Conservation (phyloP, 1,140 invertebrate genomes). For the Sinella curviseta region DNA sequence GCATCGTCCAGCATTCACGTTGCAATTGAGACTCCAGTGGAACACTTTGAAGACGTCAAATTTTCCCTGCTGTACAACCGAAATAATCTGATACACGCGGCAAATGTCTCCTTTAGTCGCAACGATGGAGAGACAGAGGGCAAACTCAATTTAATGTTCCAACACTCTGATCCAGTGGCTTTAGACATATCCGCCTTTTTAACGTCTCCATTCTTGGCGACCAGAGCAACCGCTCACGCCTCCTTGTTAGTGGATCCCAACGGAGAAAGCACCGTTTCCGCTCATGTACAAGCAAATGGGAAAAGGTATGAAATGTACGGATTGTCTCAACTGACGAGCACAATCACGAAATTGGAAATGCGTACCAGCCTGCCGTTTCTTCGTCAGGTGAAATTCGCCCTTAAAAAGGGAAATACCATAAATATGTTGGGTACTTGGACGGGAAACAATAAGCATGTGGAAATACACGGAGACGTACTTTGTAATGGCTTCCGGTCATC, state of each 20-base stretch:
- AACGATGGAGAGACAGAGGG: conserved; percentile 25
- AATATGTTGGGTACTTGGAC: background rate
- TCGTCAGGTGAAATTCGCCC: background rate
- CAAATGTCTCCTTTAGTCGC: conserved; percentile 15
- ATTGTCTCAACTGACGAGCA: background rate
- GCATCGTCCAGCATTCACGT: conserved; percentile 11
- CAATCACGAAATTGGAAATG: conserved; percentile 12
- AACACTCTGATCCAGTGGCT: background rate
- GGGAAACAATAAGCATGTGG: conserved; percentile 5
- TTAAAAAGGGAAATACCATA: background rate
- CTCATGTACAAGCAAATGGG: background rate
- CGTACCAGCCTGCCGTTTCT: conserved; percentile 8
- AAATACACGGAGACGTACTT: background rate
- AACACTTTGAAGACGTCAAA: conserved; percentile 25
- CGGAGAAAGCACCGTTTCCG: conserved; percentile 4
- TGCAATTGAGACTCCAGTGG: conserved; percentile 24
- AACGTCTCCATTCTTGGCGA: background rate
- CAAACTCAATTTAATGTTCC: conserved; percentile 19
- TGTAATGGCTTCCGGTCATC: background rate
- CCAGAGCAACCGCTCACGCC: background rate
- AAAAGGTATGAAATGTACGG: conserved; percentile 10
- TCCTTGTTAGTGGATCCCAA: conserved; percentile 16
- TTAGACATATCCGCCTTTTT: background rate
- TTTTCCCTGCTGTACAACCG: conserved; percentile 20
- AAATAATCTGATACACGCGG: background rate